Evolutionary conservation across 2,797 vertebrate genomes (phyloP), one percentile per base, ranked within the genome.

Genomic region (Poecilia picta): DNA sequence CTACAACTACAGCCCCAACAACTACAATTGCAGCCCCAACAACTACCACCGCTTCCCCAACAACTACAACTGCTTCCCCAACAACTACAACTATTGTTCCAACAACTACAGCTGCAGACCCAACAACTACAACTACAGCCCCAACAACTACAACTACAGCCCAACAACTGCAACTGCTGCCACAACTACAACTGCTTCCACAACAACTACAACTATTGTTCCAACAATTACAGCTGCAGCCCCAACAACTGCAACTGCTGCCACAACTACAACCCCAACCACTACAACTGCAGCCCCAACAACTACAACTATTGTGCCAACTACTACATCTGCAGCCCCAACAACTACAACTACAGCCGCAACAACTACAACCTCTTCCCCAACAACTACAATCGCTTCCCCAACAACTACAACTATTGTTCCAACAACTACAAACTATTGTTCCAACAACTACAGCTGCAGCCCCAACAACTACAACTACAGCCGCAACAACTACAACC

Each of bases 251-350:
- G 15, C n/a, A 13, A 28, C n/a, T 0, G 0, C 16, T 13, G 31
- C 28, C 2, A 4, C 13, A 31, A 16, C 12, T n/a, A n/a, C n/a
- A n/a, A n/a, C n/a, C n/a, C n/a, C n/a, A n/a, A n/a, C n/a, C 0
- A 31, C 28, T 3, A 16, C 57, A 62, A 16, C 57, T 33, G 33
- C 33, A 33, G 33, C 33, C 33, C 33, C 33, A 33, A 33, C 33
- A n/a, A n/a, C n/a, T 33, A 33, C 33, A 33, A 3, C 33, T 33
- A 1, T 12, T 0, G 0, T 1, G 0, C 57, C 57, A 31, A 59
- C 57, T 15, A 59, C 57, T 1, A 59, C 57, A 28, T 15, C 28
- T 0, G 4, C 1, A 0, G 3, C 13, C 0, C 3, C 28, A 62
- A 15, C 28, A 5, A 59, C n/a, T 1, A 5, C n/a, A 59, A 31